Base-by-base conservation (phyloP, 2,888 invertebrate genomes). In the Leptodirus hochenwartii region DNA sequence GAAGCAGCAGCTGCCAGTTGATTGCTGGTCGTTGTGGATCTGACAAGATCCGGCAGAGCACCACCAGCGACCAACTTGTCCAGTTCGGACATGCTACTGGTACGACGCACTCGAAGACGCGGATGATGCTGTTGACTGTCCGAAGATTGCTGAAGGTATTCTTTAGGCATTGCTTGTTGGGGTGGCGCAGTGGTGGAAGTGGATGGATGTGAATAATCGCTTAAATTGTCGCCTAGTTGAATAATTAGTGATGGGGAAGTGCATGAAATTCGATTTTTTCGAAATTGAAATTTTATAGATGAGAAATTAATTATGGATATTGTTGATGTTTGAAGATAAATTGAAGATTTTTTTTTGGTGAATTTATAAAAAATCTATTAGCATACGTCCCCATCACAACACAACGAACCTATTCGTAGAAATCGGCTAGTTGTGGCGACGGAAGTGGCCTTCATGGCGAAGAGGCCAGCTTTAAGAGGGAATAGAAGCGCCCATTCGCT, bases 1-100 rank as follows among this genome's bases (percentile, higher is more conserved):
- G 50, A 50, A 2, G 54, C 50, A 29, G 50, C 61, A 11, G 49
- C 45, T 8, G 47, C 47, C 20, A 59, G 39, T 32, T 54, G 49
- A 33, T 66, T 58, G 37, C 43, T 53, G 28, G 51, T 44, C 15
- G 50, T 54, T n/a, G 59, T 54, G 2, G 63, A 63, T 31, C 62
- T 50, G 2, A 63, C 56, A 6, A 63, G 47, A 39, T 63, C 61
- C 2, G 61, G 58, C 9, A 61, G 37, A 1, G 44, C 41, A 9
- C 36, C 39, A 4, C 42, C 25, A 4, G 47, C 50, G 5, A 33
- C 29, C 16, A 75, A 50, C 46, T 72, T 74, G 48, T 76, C 75
- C 44, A 78, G 58, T 43, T 78, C 76, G 3, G 76, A 76, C 54
- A 77, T 60, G 40, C 75, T 75, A 0, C 75, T 76, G 1, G 76